A percentile compares a stretch with the other conserved stretches of the same genome.
These are phyloP conservation scores for Danaus chrysippus DNA, from an alignment of 2,888 invertebrate genomes.

Conservation along the genomic window DNA sequence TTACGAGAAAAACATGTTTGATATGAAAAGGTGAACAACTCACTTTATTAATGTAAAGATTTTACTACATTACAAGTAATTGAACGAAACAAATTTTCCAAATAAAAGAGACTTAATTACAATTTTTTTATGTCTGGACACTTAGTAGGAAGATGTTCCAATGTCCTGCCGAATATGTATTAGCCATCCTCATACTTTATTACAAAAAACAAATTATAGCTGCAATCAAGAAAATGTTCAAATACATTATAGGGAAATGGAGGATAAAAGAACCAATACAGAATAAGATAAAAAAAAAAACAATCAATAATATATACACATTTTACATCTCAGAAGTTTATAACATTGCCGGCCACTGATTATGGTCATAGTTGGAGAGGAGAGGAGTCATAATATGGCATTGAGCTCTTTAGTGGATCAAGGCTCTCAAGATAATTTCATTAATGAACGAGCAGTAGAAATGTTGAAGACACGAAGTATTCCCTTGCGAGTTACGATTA, in stretches of 20 bases:
- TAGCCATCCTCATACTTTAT: conserved; percentile 6
- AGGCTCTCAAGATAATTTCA: conserved; percentile 20
- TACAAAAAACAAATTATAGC: background rate
- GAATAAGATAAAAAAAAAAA: background rate
- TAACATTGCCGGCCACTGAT: background rate
- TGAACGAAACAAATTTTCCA: conserved; percentile 18
- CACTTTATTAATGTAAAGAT: conserved; percentile 25
- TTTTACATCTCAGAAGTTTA: no score
- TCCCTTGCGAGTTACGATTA: background rate
- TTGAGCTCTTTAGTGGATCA: conserved; percentile 16
- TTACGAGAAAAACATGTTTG: no score
- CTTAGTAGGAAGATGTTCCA: background rate
- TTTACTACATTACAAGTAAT: conserved; percentile 17
- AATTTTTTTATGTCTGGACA: conserved; percentile 16
- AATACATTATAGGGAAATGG: conserved; percentile 5
- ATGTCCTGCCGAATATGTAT: conserved; percentile 5
- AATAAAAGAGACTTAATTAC: conserved; percentile 18
- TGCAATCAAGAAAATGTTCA: background rate
- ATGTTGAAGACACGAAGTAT: background rate
- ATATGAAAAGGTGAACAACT: conserved; percentile 13
- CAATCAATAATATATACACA: no score
- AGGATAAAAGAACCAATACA: background rate
- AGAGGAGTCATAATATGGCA: conserved; percentile 4
- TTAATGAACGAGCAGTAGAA: conserved; percentile 19
- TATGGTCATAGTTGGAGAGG: conserved; percentile 10